A percentile compares a stretch with the other conserved stretches of the same genome.
phyloP scores from a whole-genome alignment of 2,888 invertebrate species.

The Strigamia crassipes region DNA sequence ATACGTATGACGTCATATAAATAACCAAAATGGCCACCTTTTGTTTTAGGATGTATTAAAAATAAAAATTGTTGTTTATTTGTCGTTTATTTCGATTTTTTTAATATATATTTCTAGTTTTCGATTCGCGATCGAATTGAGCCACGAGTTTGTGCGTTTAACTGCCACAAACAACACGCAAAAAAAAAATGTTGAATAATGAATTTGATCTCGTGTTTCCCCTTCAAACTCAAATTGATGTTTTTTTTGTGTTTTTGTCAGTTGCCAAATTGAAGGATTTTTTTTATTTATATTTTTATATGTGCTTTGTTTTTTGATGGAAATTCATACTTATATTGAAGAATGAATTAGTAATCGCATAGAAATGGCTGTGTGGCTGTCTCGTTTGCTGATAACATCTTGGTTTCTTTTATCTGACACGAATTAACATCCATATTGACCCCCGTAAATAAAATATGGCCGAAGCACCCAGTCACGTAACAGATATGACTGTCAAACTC shows the following conservation, averaged over 20 bases:
- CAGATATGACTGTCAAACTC: constrained; percentile 10
- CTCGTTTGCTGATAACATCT: constrained; percentile 1
- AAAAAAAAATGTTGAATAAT: not conserved
- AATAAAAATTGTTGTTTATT: no score
- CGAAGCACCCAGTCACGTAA: constrained; percentile 32
- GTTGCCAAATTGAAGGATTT: not conserved
- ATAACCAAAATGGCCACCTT: no score
- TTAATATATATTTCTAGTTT: no score
- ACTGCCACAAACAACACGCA: not conserved
- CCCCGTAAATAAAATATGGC: constrained; percentile 30
- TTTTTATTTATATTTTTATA: not conserved
- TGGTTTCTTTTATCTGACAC: not conserved
- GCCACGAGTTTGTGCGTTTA: not conserved
- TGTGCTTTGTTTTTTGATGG: not conserved
- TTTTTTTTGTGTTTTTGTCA: not conserved
- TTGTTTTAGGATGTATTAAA: no score
- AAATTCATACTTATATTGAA: not conserved
- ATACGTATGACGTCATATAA: no score
- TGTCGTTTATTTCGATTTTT: no score
- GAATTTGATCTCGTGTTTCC: not conserved
- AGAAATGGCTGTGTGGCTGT: constrained; percentile 1
- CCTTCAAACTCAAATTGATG: not conserved
- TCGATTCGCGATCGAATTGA: no score
- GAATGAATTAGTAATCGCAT: constrained; percentile 24
- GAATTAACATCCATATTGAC: constrained; percentile 40